Percentiles rank a stretch among this genome's conserved stretches.
Conservation (phyloP, 2,113 vertebrate species). For the Sialia sialis region DNA sequence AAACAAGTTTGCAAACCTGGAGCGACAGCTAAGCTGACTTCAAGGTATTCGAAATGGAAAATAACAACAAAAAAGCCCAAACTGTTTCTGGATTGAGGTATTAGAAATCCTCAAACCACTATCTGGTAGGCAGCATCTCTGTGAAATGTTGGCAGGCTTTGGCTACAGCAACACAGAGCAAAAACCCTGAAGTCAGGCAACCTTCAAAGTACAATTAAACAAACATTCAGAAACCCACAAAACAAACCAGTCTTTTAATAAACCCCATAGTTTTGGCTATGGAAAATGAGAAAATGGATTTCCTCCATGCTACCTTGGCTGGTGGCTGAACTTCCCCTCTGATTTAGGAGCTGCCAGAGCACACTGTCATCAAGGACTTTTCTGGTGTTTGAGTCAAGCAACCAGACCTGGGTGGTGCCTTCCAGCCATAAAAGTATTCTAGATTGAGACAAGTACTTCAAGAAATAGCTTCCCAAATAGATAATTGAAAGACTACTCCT, state of each 20-base stretch:
- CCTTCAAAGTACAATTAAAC: background rate
- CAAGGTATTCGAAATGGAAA: background rate
- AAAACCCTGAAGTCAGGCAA: background rate
- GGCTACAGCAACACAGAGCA: background rate
- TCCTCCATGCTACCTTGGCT: background rate
- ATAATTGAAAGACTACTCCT: background rate
- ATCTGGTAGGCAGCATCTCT: background rate
- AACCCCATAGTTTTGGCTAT: rapidly evolving
- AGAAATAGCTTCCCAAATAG: background rate
- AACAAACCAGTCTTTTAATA: background rate
- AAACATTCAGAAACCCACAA: background rate
- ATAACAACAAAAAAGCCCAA: background rate
- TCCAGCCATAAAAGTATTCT: background rate
- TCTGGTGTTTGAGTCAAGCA: background rate
- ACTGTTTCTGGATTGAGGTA: background rate
- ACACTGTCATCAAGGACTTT: background rate
- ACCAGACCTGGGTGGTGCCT: background rate
- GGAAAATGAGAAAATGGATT: background rate
- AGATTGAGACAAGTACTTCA: rapidly evolving
- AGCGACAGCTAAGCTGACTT: background rate
- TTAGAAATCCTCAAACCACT: rapidly evolving
- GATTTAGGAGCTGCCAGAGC: background rate
- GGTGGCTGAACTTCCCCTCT: background rate
- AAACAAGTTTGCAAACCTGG: background rate
- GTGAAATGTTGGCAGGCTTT: background rate